Percentiles rank a stretch among this genome's conserved stretches.
These are phyloP conservation scores for Phyllostomus discolor DNA, from an alignment of 2,113 vertebrate genomes.

Conservation along the genomic window DNA sequence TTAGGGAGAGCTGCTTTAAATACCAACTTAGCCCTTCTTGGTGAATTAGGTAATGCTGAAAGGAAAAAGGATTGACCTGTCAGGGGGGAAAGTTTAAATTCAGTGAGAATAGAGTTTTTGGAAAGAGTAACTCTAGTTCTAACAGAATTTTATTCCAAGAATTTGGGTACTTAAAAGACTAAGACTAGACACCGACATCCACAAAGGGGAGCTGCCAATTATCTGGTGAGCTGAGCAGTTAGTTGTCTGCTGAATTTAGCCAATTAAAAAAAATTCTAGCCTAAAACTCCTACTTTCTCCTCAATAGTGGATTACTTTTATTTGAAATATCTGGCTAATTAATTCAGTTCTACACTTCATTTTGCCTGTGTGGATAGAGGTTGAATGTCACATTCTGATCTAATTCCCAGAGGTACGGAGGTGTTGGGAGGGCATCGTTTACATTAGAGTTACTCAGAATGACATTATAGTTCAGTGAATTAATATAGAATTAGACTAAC, in stretches of 20 bases:
- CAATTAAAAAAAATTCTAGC: background rate
- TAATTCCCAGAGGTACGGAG: background rate
- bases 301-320: background rate
- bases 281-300: slow-evolving; percentile 9
- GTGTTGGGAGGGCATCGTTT: background rate
- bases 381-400: background rate
- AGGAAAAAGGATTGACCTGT: slow-evolving; percentile 1
- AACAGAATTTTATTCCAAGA: slow-evolving; percentile 28
- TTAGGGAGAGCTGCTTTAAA: background rate
- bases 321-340: slow-evolving; percentile 35
- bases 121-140: slow-evolving; percentile 24
- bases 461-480: slow-evolving; percentile 13
- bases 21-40: slow-evolving; percentile 2
- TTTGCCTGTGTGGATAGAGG: background rate
- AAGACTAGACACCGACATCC: background rate
- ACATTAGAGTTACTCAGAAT: background rate
- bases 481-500: slow-evolving; percentile 27
- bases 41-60: background rate
- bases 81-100: background rate
- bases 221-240: background rate
- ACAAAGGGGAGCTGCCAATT: slow-evolving; percentile 34
- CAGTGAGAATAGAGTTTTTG: background rate
- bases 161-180: slow-evolving; percentile 9
- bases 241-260: slow-evolving; percentile 37
- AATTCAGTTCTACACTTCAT: slow-evolving; percentile 19